These are phyloP conservation scores for Netelia fuscicornis DNA, from an alignment of 2,888 invertebrate genomes.

Conservation along the genomic window DNA sequence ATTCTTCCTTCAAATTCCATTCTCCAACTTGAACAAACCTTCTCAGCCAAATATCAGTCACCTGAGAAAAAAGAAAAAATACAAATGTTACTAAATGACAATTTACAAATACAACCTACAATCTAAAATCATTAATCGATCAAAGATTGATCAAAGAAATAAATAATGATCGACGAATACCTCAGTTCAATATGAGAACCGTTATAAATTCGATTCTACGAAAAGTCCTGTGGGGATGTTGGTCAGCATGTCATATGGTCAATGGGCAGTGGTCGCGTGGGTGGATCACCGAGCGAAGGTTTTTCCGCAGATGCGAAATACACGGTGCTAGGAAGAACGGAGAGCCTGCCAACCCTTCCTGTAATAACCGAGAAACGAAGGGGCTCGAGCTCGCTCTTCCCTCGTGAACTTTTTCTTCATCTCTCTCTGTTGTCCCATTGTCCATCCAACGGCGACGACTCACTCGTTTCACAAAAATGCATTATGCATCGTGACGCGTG, in stretches of 20 bases:
- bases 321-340: slow-evolving; percentile 29
- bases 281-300: slow-evolving; percentile 73
- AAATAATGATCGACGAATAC: background rate
- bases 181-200: slow-evolving; percentile 70
- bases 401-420: background rate
- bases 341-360: slow-evolving; percentile 82
- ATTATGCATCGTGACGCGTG: slow-evolving; percentile 79
- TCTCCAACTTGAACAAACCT: background rate
- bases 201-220: slow-evolving; percentile 56
- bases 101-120: too few species aligned
- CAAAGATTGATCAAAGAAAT: background rate
- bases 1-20: slow-evolving; percentile 23
- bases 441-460: slow-evolving; percentile 73
- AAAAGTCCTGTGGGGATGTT: slow-evolving; percentile 78
- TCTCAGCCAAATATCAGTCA: background rate
- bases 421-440: slow-evolving; percentile 70
- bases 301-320: slow-evolving; percentile 79
- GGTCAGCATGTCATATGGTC: slow-evolving; percentile 85
- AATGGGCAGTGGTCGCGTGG: slow-evolving; percentile 81
- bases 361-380: slow-evolving; percentile 81
- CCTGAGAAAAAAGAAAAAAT: background rate
- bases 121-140: too few species aligned
- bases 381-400: slow-evolving; percentile 71
- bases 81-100: background rate
- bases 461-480: slow-evolving; percentile 71